These are phyloP conservation scores for Physocephala rufipes DNA, from an alignment of 2,888 invertebrate species.

Conservation along the genomic window DNA sequence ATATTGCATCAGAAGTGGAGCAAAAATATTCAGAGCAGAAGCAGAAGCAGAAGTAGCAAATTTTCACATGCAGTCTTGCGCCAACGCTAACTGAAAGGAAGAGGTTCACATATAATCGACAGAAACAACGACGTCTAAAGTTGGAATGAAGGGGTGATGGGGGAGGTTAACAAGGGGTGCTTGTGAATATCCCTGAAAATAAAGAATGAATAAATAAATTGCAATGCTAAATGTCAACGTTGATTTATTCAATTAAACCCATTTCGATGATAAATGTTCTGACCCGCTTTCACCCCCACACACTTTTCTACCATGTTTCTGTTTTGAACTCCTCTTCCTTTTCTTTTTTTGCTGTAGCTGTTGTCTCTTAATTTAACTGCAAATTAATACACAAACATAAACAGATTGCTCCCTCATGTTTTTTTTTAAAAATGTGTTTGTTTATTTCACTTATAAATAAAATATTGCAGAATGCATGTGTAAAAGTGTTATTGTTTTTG, in stretches of 20 bases:
- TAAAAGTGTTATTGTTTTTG: background rate
- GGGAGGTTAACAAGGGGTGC: background rate
- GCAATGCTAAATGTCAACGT: slow-evolving; percentile 24
- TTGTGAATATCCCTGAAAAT: background rate
- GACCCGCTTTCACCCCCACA: background rate
- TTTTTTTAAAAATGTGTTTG: no score
- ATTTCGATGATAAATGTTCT: slow-evolving; percentile 21
- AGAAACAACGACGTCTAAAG: no score
- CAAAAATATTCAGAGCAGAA: no score
- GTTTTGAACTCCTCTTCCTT: no score
- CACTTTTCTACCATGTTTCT: background rate
- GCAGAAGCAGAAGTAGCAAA: no score
- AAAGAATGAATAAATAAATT: no score
- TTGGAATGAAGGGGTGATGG: background rate
- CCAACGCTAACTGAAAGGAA: background rate
- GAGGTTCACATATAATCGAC: no score
- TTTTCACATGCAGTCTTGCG: background rate
- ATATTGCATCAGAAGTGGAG: no score
- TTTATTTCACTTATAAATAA: background rate
- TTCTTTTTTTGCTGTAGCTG: background rate
- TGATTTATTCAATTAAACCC: no score
- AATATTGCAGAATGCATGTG: no score
- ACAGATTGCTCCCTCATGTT: no score
- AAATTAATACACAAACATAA: no score
- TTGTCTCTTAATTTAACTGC: background rate